Evolutionary conservation across 2,888 invertebrate genomes (phyloP), one percentile per base, ranked within the genome.

Genomic region (Stenodera caucasica): DNA sequence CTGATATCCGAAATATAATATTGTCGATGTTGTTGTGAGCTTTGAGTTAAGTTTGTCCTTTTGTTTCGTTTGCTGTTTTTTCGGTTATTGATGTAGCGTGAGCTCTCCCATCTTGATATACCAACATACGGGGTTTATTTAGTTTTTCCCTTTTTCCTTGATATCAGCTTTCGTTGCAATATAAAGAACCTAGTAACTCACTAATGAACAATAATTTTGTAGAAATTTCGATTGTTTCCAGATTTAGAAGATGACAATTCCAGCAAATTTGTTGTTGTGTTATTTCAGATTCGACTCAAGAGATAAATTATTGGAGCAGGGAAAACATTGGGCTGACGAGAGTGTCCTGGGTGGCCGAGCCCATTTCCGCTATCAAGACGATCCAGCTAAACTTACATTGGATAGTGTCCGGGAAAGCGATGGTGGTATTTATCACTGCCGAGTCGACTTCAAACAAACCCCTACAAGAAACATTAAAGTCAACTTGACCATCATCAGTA

Each of bases 361-460:
- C 26, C 89, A 86, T 80, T 94, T 94, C 82, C 84, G 88, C 59
- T 88, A 89, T 54, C 85, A 88, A 49, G 89, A 89, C 35, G 86
- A 85, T 30, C 91, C 92, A 2, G 90, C 93, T 2, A 89, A 88
- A 65, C 84, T 94, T 67, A 88, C 88, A 69, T 84, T 94, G 61
- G 89, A 91, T 77, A 86, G 85, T 72, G 90, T 92, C 55, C 83
- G 86, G 57, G 88, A 89, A 64, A 83, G 84, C 45, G 94, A 95
- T 76, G 90, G 88, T 1, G 94, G 93, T 12, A 84, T 92, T 64
- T 94, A 94, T 82, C 85, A 93, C 64, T 95, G 95, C 81, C 84
- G 95, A 61, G 93, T 94, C 6, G 95, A 95, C 83, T 95, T 94
- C 83, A 90, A 90, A 78, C 90, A 91, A 78, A 91, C 93, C 11